These are phyloP conservation scores for Myanophis thanlyinensis DNA, from an alignment of 2,113 vertebrate species.

Conservation along the genomic window DNA sequence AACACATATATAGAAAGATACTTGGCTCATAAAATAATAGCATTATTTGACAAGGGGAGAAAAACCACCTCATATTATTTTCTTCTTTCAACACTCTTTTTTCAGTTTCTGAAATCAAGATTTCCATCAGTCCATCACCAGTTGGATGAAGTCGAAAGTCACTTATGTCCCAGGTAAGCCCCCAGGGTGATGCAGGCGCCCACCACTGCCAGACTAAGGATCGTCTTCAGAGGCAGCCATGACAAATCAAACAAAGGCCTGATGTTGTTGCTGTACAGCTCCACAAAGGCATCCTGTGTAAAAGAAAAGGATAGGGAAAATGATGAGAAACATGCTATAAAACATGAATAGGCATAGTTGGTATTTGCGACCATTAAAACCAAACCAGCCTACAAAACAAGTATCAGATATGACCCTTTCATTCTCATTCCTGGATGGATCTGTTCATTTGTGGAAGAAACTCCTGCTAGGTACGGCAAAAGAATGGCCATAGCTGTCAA, in stretches of 20 bases:
- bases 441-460: background rate
- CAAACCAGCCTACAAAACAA: background rate
- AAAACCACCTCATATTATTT: constrained; percentile 55
- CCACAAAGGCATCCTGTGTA: constrained; percentile 92
- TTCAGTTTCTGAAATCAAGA: constrained; percentile 36
- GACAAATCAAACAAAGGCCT: constrained; percentile 86
- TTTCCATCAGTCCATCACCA: constrained; percentile 62
- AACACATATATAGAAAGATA: constrained; percentile 70
- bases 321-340: constrained; percentile 34
- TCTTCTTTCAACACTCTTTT: constrained; percentile 44
- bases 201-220: constrained; percentile 90
- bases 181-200: constrained; percentile 95
- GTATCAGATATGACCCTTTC: background rate
- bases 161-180: constrained; percentile 95
- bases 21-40: constrained; percentile 63
- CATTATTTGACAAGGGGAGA: constrained; percentile 57
- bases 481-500: background rate
- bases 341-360: background rate
- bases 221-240: constrained; percentile 94
- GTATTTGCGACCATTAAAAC: background rate
- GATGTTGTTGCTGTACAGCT: constrained; percentile 86
- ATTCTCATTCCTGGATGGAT: background rate
- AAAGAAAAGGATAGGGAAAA: background rate
- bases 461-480: background rate
- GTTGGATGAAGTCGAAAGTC: constrained; percentile 72